Evolutionary conservation across 2,888 invertebrate genomes (phyloP).

Genomic region (Acrocyrtus sp.): DNA sequence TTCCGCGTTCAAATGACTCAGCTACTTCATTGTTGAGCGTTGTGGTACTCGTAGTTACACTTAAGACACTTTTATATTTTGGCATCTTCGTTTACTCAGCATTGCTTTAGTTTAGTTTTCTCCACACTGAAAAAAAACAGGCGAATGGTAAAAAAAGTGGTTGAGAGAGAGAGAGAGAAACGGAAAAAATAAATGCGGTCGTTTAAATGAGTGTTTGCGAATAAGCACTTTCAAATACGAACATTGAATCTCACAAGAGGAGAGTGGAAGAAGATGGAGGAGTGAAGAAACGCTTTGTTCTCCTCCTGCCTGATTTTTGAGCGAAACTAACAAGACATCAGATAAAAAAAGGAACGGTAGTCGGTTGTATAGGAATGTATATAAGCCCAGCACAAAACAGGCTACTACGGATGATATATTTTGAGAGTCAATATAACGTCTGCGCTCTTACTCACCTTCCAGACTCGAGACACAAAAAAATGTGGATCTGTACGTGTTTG

Average conservation of each 20-base stretch:
- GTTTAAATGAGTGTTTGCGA: neutral
- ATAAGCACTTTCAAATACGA: neutral
- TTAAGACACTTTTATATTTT: no score
- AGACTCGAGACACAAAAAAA: no score
- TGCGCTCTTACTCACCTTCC: no score
- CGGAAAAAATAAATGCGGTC: neutral
- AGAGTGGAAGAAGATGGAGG: neutral
- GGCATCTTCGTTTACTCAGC: neutral
- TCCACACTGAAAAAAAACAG: neutral
- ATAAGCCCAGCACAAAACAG: no score
- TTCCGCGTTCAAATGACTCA: neutral
- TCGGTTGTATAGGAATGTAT: no score
- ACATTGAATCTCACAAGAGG: neutral
- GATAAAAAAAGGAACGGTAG: neutral
- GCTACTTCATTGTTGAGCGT: neutral
- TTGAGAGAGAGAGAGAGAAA: neutral
- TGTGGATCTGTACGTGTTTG: neutral
- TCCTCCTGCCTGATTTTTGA: neutral
- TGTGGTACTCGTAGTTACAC: neutral
- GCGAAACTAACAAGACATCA: neutral
- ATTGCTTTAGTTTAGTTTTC: neutral
- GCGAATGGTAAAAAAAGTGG: no score
- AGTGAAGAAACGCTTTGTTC: neutral
- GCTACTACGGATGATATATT: no score
- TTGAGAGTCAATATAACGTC: no score